phyloP scores from a whole-genome alignment of 2,888 invertebrate genomes.

The Amphipyra berbera region DNA sequence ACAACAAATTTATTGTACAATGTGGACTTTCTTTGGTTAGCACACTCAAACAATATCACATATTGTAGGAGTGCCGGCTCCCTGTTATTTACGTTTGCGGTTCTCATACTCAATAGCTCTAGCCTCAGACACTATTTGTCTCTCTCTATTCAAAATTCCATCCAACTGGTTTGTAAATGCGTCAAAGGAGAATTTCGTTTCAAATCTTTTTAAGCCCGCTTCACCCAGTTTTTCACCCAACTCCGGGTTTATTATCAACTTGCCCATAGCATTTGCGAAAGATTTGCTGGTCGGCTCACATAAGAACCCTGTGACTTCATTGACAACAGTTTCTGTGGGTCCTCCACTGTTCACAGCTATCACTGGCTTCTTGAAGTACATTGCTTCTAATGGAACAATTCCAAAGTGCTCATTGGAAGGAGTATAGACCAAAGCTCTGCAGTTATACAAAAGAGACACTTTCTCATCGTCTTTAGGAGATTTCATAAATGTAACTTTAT shows the following conservation, averaged over 20 bases:
- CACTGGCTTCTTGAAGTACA: conserved; percentile 98
- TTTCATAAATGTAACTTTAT: conserved; percentile 95
- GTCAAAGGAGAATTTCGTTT: conserved; percentile 95
- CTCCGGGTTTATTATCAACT: conserved; percentile 91
- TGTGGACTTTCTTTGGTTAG: conserved; percentile 55
- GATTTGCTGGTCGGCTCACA: conserved; percentile 92
- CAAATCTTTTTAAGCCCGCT: conserved; percentile 93
- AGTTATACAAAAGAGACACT: conserved; percentile 93
- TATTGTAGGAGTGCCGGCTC: conserved; percentile 81
- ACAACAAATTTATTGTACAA: conserved; percentile 21
- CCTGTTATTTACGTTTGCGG: conserved; percentile 83
- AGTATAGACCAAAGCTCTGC: conserved; percentile 97
- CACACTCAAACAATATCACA: conserved; percentile 87
- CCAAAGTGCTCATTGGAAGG: conserved; percentile 99
- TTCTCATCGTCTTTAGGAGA: conserved; percentile 97
- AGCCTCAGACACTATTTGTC: conserved; percentile 82
- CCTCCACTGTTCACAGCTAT: conserved; percentile 99
- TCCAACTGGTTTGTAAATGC: conserved; percentile 93
- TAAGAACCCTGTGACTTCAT: conserved; percentile 95
- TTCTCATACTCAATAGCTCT: conserved; percentile 81
- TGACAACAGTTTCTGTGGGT: conserved; percentile 96
- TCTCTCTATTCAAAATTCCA: conserved; percentile 83
- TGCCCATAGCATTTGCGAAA: conserved; percentile 94
- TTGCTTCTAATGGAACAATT: conserved; percentile 99
- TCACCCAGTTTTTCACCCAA: conserved; percentile 92